phyloP scores from a whole-genome alignment of 1,140 invertebrate genomes.

The Araneus ventricosus region DNA sequence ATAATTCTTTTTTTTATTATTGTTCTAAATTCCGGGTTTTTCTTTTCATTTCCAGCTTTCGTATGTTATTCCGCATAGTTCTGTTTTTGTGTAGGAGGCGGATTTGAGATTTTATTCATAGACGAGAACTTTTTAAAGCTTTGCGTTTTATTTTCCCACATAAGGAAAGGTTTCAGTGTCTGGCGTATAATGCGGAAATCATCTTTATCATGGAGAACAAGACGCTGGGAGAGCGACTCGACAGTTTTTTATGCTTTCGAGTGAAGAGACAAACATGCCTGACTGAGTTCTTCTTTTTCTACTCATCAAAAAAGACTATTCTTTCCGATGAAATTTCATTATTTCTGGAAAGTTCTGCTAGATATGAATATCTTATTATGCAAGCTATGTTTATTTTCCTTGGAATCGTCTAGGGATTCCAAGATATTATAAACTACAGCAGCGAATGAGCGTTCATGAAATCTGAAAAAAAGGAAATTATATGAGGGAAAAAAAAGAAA shows the following conservation, averaged over 20 bases:
- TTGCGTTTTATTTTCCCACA: constrained; percentile 5
- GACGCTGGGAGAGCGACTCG: neutral
- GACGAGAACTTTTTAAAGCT: constrained; percentile 17
- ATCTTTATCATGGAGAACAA: neutral
- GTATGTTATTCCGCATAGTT: constrained; percentile 27
- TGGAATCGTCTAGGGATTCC: no score
- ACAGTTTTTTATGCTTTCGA: neutral
- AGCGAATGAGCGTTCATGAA: no score
- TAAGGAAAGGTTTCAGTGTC: neutral
- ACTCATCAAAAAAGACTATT: neutral
- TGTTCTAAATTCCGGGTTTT: constrained; percentile 43
- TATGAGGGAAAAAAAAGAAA: no score
- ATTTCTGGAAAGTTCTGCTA: no score
- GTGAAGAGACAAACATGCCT: no score
- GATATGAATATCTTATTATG: no score
- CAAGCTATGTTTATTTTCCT: no score
- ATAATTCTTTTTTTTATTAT: constrained; percentile 63
- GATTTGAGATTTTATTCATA: constrained; percentile 63
- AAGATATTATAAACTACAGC: no score
- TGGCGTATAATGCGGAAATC: neutral
- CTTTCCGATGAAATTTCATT: no score
- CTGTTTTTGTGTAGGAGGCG: constrained; percentile 34
- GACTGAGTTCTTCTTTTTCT: neutral
- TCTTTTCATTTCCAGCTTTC: neutral
- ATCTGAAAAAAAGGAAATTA: no score